Evolutionary conservation across 2,888 invertebrate species (phyloP), one percentile per base, ranked within the genome.

Genomic region (Margaritifera margaritifera): DNA sequence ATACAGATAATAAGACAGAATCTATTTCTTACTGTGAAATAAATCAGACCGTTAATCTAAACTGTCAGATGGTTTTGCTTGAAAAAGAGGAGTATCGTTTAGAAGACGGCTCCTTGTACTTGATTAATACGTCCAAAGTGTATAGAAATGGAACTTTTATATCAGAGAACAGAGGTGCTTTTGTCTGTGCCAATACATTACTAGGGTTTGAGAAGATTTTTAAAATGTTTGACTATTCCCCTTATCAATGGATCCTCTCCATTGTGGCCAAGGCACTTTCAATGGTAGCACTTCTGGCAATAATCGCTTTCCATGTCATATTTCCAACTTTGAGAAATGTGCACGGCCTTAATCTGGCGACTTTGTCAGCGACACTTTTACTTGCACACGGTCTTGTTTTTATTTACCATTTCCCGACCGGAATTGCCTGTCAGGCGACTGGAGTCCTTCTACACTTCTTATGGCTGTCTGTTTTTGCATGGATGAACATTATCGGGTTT

Each of bases 401-500:
- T 25, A 50, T 31, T n/a, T 62, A 67, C 27, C 8, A 24, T 1
- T 20, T 54, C 2, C 57, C 31, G n/a, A 19, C 22, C 11, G 50
- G 51, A 19, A 25, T 25, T 0, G 0, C 22, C 18, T 72, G 72
- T 42, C n/a, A 53, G 8, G 11, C 57, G 0, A 69, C 53, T 53
- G 69, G 63, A 42, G 52, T 60, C 15, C 22, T 25, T 6, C 60
- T 69, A 20, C 69, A 72, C 50, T 62, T 63, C 27, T 6, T 68
- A 22, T n/a, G 68, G 6, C 51, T 72, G 15, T 51, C 52, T 5
- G 66, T 61, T 55, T 72, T 72, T 53, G 60, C 52, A 8, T 72
- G 72, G 72, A 63, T 66, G 57, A 66, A 62, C 52, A 61, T 68
- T 20, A 72, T 72, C n/a, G 72, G 69, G 6, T 42, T 56, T 42